A percentile compares a stretch with the other conserved stretches of the same genome.
phyloP scores from a whole-genome alignment of 1,140 invertebrate genomes.

The Littorina saxatilis region DNA sequence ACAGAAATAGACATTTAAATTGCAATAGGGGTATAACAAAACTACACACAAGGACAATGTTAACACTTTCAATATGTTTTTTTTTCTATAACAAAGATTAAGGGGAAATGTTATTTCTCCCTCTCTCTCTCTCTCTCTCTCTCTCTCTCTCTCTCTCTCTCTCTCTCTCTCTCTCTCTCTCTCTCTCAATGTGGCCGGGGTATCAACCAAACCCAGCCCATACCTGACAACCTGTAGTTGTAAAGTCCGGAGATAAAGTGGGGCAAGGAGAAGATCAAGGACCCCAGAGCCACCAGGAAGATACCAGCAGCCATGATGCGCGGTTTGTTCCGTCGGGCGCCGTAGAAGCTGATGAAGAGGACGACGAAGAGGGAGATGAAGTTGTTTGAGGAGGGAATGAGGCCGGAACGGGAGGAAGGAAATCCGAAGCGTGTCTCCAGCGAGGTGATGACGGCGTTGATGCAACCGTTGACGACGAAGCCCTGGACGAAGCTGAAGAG shows the following conservation, averaged over 20 bases:
- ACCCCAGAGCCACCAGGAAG: conserved; percentile 85
- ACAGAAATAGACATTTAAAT: too few relatives aligned
- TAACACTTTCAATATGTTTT: too few relatives aligned
- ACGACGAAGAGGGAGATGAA: conserved; percentile 86
- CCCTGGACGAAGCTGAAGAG: conserved; percentile 76
- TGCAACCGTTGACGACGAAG: conserved; percentile 90
- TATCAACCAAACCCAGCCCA: too few relatives aligned
- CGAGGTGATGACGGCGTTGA: conserved; percentile 90
- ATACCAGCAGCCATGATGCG: conserved; percentile 83
- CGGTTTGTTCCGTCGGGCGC: conserved; percentile 86
- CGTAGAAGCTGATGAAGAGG: conserved; percentile 89
- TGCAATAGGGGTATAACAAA: too few relatives aligned
- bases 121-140: too few relatives aligned
- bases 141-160: too few relatives aligned
- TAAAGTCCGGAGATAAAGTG: conserved; percentile 82
- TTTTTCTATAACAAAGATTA: too few relatives aligned
- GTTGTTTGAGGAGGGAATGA: conserved; percentile 88
- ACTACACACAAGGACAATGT: too few relatives aligned
- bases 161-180: too few relatives aligned
- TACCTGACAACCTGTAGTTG: conserved; percentile 51
- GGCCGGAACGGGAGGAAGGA: conserved; percentile 82
- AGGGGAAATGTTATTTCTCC: too few relatives aligned
- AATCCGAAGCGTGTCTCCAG: conserved; percentile 89
- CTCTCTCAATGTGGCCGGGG: too few relatives aligned
- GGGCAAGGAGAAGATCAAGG: conserved; percentile 93